Conservation (phyloP, 1,140 invertebrate species). For the Ceratosolen fusciceps region DNA sequence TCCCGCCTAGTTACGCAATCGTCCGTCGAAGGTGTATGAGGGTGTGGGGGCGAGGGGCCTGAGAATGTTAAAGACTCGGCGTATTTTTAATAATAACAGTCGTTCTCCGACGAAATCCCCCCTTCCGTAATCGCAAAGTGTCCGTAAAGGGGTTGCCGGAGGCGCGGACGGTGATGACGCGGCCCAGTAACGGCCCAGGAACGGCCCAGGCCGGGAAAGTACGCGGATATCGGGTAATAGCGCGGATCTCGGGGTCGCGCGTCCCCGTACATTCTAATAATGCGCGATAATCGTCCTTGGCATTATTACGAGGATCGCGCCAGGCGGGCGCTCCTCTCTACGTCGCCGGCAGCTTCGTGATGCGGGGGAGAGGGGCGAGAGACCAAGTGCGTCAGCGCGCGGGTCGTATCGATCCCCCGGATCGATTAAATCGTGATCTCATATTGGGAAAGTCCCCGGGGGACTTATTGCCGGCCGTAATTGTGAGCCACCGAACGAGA, state of each 20-base stretch:
- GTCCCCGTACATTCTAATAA: conserved; percentile 26
- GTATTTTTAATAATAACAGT: not conserved
- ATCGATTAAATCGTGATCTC: conserved; percentile 9
- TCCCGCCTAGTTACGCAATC: not conserved
- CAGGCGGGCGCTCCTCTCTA: not conserved
- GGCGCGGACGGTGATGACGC: too few species aligned
- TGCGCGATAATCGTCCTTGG: conserved; percentile 30
- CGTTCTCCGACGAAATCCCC: not conserved
- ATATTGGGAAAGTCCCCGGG: conserved; percentile 10
- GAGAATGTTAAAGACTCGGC: not conserved
- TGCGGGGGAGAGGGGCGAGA: not conserved
- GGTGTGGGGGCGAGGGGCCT: not conserved
- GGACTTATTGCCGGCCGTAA: not conserved
- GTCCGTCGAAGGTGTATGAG: not conserved
- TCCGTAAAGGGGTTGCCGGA: not conserved
- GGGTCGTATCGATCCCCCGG: not conserved
- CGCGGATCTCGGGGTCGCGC: not conserved
- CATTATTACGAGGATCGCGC: conserved; percentile 20
- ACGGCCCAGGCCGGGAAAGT: too few species aligned
- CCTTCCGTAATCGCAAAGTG: not conserved
- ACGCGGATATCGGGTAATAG: not conserved
- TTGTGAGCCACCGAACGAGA: not conserved
- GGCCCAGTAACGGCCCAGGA: too few species aligned
- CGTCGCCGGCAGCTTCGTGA: not conserved
- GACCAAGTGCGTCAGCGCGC: not conserved